Percentiles rank a stretch among this genome's conserved stretches.
These are phyloP conservation scores for Herpetotheres cachinnans DNA, from an alignment of 2,113 vertebrate species.

Conservation along the genomic window DNA sequence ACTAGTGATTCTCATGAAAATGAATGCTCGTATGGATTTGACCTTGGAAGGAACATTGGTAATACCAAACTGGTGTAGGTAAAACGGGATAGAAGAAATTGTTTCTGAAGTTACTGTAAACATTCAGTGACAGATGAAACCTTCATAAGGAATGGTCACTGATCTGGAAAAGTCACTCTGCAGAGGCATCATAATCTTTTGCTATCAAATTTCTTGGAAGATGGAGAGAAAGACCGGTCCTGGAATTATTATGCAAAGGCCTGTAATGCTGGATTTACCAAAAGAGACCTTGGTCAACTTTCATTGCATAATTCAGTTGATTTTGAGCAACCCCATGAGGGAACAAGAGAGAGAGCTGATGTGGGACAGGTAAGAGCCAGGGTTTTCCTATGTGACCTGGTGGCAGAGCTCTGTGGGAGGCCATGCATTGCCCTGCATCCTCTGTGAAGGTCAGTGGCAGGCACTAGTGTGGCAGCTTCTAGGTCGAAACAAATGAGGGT, in stretches of 20 bases:
- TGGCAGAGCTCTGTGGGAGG: neutral
- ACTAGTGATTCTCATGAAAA: neutral
- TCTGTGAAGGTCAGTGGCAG: neutral
- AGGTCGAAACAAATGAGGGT: neutral
- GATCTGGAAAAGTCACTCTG: neutral
- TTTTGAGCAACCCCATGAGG: neutral
- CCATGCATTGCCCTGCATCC: neutral
- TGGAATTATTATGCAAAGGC: conserved; percentile 30
- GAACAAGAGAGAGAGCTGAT: neutral
- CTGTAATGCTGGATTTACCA: neutral
- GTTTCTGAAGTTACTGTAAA: neutral
- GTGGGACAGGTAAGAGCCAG: neutral
- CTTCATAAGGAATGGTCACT: neutral
- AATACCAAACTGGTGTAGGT: neutral
- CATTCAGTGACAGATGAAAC: neutral
- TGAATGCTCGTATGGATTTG: neutral
- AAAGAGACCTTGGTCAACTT: neutral
- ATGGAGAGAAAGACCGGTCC: neutral
- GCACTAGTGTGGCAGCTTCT: neutral
- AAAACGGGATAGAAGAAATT: neutral
- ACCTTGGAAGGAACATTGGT: neutral
- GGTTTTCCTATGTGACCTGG: neutral
- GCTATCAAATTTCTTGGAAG: conserved; percentile 39
- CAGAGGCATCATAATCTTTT: neutral
- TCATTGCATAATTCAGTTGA: neutral